Conservation (phyloP, 2,113 vertebrate genomes). For the Xenus cinereus region DNA sequence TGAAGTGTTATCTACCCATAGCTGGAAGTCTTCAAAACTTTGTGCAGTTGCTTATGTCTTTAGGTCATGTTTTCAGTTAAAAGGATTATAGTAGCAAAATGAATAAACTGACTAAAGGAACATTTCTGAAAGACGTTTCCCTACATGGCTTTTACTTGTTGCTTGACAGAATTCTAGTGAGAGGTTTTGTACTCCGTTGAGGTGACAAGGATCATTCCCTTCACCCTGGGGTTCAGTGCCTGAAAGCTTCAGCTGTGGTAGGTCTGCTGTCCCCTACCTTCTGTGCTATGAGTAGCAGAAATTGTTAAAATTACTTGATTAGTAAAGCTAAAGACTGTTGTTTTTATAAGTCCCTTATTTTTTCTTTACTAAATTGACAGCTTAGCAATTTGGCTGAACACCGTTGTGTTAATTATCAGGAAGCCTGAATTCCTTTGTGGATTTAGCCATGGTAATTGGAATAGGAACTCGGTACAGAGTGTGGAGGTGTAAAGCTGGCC, state of each 20-base stretch:
- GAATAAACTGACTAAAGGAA: neutral
- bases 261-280: neutral
- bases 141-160: neutral
- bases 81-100: neutral
- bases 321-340: neutral
- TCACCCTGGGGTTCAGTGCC: neutral
- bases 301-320: neutral
- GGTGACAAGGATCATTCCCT: neutral
- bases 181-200: neutral
- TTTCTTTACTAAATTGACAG: neutral
- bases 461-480: neutral
- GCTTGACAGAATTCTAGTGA: neutral
- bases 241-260: neutral
- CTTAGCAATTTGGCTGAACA: neutral
- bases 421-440: conserved; percentile 39
- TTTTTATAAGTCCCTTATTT: neutral
- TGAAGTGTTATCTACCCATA: neutral
- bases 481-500: conserved; percentile 14
- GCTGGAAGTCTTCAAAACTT: neutral
- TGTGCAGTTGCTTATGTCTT: neutral
- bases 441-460: conserved; percentile 39
- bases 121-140: neutral
- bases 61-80: neutral
- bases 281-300: neutral
- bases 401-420: conserved; percentile 20